phyloP scores from a whole-genome alignment of 2,113 vertebrate genomes.

The Rhinichthys klamathensis region DNA sequence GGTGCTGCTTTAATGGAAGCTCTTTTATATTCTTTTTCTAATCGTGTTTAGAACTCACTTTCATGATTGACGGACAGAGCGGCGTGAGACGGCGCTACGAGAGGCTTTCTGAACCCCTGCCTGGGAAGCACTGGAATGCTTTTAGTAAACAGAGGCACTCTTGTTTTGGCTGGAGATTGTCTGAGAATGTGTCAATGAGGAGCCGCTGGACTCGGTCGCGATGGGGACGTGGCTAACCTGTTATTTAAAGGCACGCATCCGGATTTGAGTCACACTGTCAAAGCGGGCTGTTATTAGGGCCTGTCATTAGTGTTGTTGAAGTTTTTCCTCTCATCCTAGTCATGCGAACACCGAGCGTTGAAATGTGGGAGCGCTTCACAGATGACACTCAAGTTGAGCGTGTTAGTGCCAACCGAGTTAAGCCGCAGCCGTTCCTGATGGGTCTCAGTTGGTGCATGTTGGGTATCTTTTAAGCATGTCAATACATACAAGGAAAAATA shows the following conservation, averaged over 20 bases:
- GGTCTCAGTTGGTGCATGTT: conserved; percentile 72
- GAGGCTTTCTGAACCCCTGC: conserved; percentile 52
- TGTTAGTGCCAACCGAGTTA: conserved; percentile 68
- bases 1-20: conserved; percentile 71
- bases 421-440: conserved; percentile 74
- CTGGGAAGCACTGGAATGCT: conserved; percentile 51
- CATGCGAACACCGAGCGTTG: conserved; percentile 66
- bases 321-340: conserved; percentile 72
- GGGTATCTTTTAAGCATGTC: conserved; percentile 72
- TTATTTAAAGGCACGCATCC: conserved; percentile 68
- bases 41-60: conserved; percentile 32
- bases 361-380: conserved; percentile 72
- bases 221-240: conserved; percentile 64
- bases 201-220: conserved; percentile 51
- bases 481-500: conserved; percentile 3
- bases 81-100: conserved; percentile 41
- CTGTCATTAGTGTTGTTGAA: conserved; percentile 74
- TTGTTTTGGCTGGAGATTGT: conserved; percentile 68
- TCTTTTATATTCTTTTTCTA: conserved; percentile 58
- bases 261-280: conserved; percentile 64
- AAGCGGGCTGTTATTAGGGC: conserved; percentile 65
- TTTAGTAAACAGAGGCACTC: conserved; percentile 65
- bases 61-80: conserved; percentile 63
- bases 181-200: conserved; percentile 52
- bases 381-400: conserved; percentile 75